Percentiles rank a stretch among this genome's conserved stretches.
phyloP scores from a whole-genome alignment of 1,140 invertebrate species.

The Helicorthomorpha holstii region DNA sequence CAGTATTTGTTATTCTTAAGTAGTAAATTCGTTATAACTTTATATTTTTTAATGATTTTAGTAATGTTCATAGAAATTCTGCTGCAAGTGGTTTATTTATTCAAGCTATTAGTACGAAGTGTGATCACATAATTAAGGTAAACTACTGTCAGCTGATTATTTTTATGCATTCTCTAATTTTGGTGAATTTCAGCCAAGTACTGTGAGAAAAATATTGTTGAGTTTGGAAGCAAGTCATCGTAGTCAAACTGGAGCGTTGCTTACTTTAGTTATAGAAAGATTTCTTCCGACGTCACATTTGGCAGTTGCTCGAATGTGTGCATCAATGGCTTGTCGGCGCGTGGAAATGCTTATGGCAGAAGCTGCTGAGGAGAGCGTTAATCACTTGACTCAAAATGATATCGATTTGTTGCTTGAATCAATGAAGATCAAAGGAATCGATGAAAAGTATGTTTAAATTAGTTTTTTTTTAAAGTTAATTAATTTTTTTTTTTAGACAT shows the following conservation, averaged over 20 bases:
- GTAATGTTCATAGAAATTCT: constrained; percentile 44
- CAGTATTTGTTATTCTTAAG: not conserved
- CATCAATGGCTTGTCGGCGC: constrained; percentile 39
- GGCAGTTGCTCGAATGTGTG: constrained; percentile 37
- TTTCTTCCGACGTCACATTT: constrained; percentile 40
- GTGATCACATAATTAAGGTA: constrained; percentile 31
- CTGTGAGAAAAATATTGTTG: constrained; percentile 35
- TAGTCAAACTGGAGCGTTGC: constrained; percentile 41
- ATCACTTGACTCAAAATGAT: constrained; percentile 40
- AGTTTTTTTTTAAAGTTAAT: constrained; percentile 2
- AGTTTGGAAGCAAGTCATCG: constrained; percentile 47
- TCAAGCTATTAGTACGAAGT: constrained; percentile 40
- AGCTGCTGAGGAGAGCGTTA: constrained; percentile 27
- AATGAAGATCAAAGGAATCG: constrained; percentile 30
- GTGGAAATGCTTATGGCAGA: constrained; percentile 43
- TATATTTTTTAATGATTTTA: constrained; percentile 16
- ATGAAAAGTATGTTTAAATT: constrained; percentile 30
- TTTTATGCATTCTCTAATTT: not conserved
- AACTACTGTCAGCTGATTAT: constrained; percentile 6
- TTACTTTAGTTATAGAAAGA: constrained; percentile 38
- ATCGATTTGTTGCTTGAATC: constrained; percentile 34
- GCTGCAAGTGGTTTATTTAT: constrained; percentile 50
- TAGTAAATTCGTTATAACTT: not conserved
- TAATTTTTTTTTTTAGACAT: constrained; percentile 26
- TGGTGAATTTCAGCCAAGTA: constrained; percentile 25